Base-by-base conservation (phyloP, 2,113 vertebrate species). In the Rhinoderma darwinii region DNA sequence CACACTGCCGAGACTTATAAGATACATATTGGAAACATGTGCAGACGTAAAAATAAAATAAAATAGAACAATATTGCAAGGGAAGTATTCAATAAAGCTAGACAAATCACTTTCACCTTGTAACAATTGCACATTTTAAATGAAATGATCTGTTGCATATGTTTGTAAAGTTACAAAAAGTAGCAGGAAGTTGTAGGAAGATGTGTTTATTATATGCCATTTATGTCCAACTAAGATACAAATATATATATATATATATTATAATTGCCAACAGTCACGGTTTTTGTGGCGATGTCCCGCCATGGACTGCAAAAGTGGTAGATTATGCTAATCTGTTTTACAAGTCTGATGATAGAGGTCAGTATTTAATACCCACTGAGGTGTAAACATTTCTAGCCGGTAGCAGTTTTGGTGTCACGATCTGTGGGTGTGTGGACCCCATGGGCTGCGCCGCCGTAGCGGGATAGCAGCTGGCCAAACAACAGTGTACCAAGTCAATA, bases 81-180 rank as follows among this genome's bases (percentile, higher is more conserved):
- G 83, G 72, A 84, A 75, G 47, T 39, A 61, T 84, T 75, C 83
- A 84, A 44, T 84, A 84, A 56, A 84, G n/a, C n/a, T 43, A 43
- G 70, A 84, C 72, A 84, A 84, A 84, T 84, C 83, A 84, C 83
- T 75, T 75, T 84, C 83, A 84, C 83, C 72, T 84, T 74, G 83
- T 84, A 84, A 75, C 83, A 84, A 56, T 84, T 84, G 47, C 70
- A 84, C 83, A 75, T 72, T 84, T 82, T 54, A 74, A 47, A 73
- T 44, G 51, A 75, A 32, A 37, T 84, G 83, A 84, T 84, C 47
- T 30, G 72, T 61, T 76, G 37, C 83, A 84, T 84, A 84, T 84
- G 83, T 84, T 51, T 75, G 50, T 32, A 84, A 63, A 61, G 79
- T 32, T 63, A n/a, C 59, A 44, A 18, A 66, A 66, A n/a, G n/a